Conservation (phyloP, 2,113 vertebrate genomes). For the Bolborhynchus lineola region DNA sequence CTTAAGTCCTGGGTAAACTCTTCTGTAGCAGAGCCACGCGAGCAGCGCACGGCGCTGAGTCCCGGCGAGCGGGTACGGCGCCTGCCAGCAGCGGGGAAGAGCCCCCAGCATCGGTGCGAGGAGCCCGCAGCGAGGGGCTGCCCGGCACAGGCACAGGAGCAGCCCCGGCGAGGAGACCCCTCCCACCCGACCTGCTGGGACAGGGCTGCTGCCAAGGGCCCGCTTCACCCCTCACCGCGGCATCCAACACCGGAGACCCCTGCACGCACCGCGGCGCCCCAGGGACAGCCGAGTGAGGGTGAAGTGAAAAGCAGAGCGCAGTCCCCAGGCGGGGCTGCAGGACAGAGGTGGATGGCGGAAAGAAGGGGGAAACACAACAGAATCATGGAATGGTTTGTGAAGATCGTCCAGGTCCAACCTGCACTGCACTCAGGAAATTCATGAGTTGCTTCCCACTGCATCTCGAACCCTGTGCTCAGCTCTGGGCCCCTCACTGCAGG, state of each 20-base stretch:
- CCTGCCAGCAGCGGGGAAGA: not conserved
- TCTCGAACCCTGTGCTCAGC: not conserved
- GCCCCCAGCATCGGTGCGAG: not conserved
- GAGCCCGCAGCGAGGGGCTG: not conserved
- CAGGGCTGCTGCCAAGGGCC: no score
- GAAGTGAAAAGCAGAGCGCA: not conserved
- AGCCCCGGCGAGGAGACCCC: not conserved
- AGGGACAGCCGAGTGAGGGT: accelerated
- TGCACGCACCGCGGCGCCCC: no score
- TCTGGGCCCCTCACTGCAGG: not conserved
- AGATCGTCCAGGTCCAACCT: not conserved
- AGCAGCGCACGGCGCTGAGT: not conserved
- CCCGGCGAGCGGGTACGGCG: not conserved
- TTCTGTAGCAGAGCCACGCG: not conserved
- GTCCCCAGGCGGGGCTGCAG: not conserved
- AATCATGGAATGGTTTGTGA: not conserved
- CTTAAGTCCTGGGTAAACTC: not conserved
- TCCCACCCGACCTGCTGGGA: not conserved
- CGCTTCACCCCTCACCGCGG: not conserved
- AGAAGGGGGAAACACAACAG: not conserved
- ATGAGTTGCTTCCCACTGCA: not conserved
- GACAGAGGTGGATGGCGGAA: not conserved
- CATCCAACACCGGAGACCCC: not conserved
- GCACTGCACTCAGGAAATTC: not conserved
- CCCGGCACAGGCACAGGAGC: not conserved